phyloP scores from a whole-genome alignment of 2,113 vertebrate genomes.

The Gulo gulo region DNA sequence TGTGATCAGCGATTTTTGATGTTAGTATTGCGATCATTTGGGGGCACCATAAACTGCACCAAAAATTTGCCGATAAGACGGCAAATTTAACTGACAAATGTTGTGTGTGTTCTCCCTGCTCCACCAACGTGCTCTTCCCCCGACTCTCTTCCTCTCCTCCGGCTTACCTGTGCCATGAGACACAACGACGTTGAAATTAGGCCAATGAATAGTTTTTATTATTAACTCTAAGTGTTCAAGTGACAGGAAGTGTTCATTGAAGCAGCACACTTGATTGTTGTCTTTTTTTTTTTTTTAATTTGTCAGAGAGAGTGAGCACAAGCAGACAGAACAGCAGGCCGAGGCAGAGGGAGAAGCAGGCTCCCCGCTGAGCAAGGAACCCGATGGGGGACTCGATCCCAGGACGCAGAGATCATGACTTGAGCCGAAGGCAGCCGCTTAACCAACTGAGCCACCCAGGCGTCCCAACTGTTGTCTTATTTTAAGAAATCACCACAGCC shows the following conservation, averaged over 20 bases:
- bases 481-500: neutral
- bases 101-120: neutral
- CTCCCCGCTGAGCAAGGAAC: too few species aligned
- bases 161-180: neutral
- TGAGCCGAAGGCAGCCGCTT: too few species aligned
- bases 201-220: neutral
- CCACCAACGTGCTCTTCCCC: neutral
- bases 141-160: neutral
- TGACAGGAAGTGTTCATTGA: neutral
- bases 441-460: too few species aligned
- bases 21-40: neutral
- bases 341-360: too few species aligned
- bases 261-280: neutral
- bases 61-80: neutral
- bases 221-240: neutral
- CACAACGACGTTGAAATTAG: neutral
- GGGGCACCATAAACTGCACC: neutral
- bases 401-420: too few species aligned
- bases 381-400: too few species aligned
- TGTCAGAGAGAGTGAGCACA: too few species aligned
- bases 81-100: neutral
- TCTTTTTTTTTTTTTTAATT: neutral
- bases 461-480: neutral
- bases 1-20: neutral
- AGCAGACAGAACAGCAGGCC: too few species aligned